These are phyloP conservation scores for Malthinus flaveolus DNA, from an alignment of 2,888 invertebrate species.

Conservation along the genomic window DNA sequence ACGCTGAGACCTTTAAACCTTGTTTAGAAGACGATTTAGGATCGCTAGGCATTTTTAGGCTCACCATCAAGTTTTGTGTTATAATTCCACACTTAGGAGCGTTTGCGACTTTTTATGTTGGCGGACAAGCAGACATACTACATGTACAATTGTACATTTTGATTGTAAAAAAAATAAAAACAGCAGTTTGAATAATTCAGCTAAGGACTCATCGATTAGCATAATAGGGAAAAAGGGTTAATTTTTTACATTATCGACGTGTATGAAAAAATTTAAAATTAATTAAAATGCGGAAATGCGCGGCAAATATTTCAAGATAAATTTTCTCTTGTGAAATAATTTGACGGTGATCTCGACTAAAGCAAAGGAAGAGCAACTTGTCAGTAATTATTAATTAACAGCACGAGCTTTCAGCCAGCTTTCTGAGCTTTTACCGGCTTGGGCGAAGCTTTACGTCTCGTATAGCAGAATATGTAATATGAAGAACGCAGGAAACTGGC, in stretches of 20 bases:
- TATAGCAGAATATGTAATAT: slow-evolving; percentile 53
- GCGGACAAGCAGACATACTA: no score
- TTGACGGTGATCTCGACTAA: slow-evolving; percentile 47
- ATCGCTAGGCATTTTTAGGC: no score
- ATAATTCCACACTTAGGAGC: no score
- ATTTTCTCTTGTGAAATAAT: slow-evolving; percentile 12
- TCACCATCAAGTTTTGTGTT: no score
- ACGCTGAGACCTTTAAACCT: no score
- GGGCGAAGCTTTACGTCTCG: slow-evolving; percentile 52
- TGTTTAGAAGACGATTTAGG: no score
- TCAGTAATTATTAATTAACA: slow-evolving; percentile 61
- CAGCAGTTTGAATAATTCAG: no score
- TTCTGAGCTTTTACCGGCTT: slow-evolving; percentile 59
- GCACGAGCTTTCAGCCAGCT: slow-evolving; percentile 57
- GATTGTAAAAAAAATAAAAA: no score
- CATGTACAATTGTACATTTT: no score
- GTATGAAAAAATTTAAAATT: not conserved
- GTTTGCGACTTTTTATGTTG: no score
- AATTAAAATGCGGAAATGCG: slow-evolving; percentile 6
- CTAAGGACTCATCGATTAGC: no score
- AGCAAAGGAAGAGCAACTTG: slow-evolving; percentile 58
- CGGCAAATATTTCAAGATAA: slow-evolving; percentile 18
- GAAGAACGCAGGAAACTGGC: slow-evolving; percentile 38
- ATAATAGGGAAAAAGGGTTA: no score
- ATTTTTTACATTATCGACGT: not conserved